Evolutionary conservation across 2,888 invertebrate species (phyloP).

Genomic region (Catotricha subobsoleta): DNA sequence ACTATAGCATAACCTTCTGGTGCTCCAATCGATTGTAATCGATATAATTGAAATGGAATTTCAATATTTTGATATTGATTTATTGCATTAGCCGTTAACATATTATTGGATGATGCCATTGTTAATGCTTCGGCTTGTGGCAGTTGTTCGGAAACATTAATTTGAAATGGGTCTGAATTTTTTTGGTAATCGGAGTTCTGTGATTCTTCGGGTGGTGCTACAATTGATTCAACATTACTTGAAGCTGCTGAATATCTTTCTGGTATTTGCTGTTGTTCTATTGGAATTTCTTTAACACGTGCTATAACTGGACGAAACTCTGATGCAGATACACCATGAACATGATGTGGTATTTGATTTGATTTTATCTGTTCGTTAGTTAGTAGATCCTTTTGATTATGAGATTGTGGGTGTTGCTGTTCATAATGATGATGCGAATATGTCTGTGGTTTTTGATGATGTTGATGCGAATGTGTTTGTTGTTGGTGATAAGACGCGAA

Average conservation of each 20-base stretch:
- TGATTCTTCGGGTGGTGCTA: constrained; percentile 24
- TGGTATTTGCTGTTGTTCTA: neutral
- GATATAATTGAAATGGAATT: constrained; percentile 18
- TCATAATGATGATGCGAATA: constrained; percentile 13
- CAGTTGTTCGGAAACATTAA: constrained; percentile 2
- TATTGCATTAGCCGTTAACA: neutral
- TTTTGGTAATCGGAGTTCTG: neutral
- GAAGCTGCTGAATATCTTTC: neutral
- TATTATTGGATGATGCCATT: constrained; percentile 3
- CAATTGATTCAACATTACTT: constrained; percentile 29
- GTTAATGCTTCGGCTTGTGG: neutral
- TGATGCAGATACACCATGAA: too few relatives aligned
- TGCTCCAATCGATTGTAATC: constrained; percentile 6
- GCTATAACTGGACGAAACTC: too few relatives aligned
- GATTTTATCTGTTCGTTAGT: neutral
- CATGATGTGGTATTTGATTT: too few relatives aligned
- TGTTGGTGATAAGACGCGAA: constrained; percentile 3
- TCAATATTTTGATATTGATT: constrained; percentile 4
- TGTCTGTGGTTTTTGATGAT: constrained; percentile 15
- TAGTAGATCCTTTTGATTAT: constrained; percentile 19
- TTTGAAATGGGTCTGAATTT: neutral
- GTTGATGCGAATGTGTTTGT: constrained; percentile 16
- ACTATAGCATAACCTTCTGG: neutral
- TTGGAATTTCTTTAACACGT: neutral
- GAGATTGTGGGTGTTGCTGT: constrained; percentile 1